phyloP scores from a whole-genome alignment of 2,113 vertebrate genomes.

The Zosterops pallidus region DNA sequence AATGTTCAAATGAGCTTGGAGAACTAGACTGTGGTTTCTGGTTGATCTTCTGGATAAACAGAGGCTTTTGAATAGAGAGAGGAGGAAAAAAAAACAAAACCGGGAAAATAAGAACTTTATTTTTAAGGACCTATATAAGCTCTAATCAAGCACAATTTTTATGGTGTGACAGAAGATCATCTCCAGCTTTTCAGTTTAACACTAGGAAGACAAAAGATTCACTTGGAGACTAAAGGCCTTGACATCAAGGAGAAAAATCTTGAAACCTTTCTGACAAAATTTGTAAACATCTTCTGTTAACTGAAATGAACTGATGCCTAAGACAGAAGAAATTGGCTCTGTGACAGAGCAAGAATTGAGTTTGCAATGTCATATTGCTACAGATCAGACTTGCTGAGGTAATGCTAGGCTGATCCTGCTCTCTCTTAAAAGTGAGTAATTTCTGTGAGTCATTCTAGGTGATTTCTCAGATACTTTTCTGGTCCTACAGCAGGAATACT shows the following conservation, averaged over 20 bases:
- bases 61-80: background rate
- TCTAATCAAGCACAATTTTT: background rate
- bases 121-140: background rate
- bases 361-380: background rate
- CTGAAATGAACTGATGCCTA: background rate
- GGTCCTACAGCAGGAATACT: background rate
- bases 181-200: background rate
- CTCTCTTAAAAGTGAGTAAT: background rate
- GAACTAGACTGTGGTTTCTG: background rate
- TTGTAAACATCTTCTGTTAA: background rate
- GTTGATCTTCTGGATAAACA: background rate
- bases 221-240: background rate
- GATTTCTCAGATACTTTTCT: background rate
- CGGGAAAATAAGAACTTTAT: background rate
- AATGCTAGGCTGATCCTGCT: background rate
- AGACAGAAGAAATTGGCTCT: background rate
- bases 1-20: background rate
- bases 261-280: background rate
- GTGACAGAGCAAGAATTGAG: background rate
- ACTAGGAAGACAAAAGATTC: background rate
- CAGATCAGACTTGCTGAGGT: background rate
- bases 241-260: background rate
- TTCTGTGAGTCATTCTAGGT: conserved; percentile 7
- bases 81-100: rapidly evolving
- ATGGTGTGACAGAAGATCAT: background rate